These are phyloP conservation scores for Leptinotarsa lineolata DNA, from an alignment of 1,140 invertebrate genomes.

Conservation along the genomic window DNA sequence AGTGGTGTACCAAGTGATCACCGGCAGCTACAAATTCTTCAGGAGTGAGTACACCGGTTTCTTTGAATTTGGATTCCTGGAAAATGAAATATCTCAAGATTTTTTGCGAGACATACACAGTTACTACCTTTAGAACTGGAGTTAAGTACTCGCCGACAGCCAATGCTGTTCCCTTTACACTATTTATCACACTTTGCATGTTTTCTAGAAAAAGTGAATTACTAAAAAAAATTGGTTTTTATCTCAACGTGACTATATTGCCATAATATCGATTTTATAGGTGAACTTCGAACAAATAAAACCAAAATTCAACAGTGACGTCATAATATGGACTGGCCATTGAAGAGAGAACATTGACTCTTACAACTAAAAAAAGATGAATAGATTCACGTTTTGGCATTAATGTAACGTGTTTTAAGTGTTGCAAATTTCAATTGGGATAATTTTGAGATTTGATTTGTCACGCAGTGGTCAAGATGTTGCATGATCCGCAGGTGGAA, in stretches of 20 bases:
- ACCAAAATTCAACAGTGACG: neutral
- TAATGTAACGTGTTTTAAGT: neutral
- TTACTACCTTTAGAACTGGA: constrained; percentile 87
- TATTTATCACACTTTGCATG: constrained; percentile 96
- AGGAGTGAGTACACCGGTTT: constrained; percentile 97
- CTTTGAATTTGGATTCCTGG: constrained; percentile 97
- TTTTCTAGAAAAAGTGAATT: constrained; percentile 12
- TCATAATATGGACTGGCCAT: neutral
- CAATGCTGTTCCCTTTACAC: constrained; percentile 91
- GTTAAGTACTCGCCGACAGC: constrained; percentile 95
- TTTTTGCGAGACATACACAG: constrained; percentile 6
- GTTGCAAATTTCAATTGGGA: neutral
- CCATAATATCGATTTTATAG: too few relatives aligned
- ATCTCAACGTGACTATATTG: too few relatives aligned
- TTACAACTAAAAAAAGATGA: too few relatives aligned
- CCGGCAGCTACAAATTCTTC: constrained; percentile 96
- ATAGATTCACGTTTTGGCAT: too few relatives aligned
- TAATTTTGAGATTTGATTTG: too few relatives aligned
- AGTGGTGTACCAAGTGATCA: constrained; percentile 98
- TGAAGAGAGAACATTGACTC: too few relatives aligned
- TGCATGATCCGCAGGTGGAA: too few relatives aligned
- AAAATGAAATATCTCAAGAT: constrained; percentile 18
- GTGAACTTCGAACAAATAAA: neutral
- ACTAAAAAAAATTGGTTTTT: too few relatives aligned
- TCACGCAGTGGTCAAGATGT: too few relatives aligned